Evolutionary conservation across 2,888 invertebrate genomes (phyloP), one percentile per base, ranked within the genome.

Genomic region (Calephelis perditalis): DNA sequence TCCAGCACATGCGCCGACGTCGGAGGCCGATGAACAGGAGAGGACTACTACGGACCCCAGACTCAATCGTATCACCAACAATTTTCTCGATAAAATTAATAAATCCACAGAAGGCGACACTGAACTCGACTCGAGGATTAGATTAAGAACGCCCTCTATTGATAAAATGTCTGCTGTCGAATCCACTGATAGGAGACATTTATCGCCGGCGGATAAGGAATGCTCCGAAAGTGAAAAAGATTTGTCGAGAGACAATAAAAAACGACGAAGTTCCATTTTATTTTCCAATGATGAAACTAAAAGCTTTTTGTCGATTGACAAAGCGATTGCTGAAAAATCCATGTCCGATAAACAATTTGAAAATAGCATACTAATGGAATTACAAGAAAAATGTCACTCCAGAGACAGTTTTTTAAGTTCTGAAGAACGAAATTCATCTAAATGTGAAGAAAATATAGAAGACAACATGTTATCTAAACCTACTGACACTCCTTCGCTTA

Each of bases 1-100:
- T 73, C 68, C 87, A 94, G 68, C 96, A 94, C 80, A 96, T 95
- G 86, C 56, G 55, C 58, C 35, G 75, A 73, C 56, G 72, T 78
- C 66, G 70, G 82, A 60, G 71, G 74, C 45, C 75, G 68, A 68
- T 8, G 68, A 68, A 15, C 52, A 40, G 74, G 62, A 60, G n/a
- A 56, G 46, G 26, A 60, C 56, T 6, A 35, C 35, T 7, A 45
- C 46, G 11, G 60, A 60, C 37, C 60, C 60, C 10, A 56, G 60
- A 54, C 26, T 60, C 45, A 60, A 56, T 56, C 71, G 77, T 44
- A 68, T 68, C 35, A 70, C 69, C 43, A 68, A 68, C 35, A 70
- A 69, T 26, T 73, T 71, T 3, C 62, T 70, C 0, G 80, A 78
- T 45, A 73, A 70, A 63, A 61, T 76, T 56, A 72, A 68, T 9